These are phyloP conservation scores for Podarcis lilfordi DNA, from an alignment of 2,797 vertebrate species.

Conservation along the genomic window DNA sequence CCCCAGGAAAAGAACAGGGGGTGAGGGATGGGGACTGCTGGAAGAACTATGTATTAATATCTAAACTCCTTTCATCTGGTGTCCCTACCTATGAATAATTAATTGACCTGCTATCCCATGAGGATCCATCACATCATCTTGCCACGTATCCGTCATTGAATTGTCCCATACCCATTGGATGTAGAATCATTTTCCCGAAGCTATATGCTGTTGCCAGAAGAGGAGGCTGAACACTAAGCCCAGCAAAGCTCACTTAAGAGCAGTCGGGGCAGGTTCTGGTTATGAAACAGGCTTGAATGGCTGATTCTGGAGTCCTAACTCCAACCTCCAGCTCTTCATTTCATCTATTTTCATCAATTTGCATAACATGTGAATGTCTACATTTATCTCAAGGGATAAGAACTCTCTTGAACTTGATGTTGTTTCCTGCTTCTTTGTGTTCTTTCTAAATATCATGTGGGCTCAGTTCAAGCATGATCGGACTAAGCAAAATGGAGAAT, in stretches of 20 bases:
- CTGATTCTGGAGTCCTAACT: background rate
- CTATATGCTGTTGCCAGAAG: background rate
- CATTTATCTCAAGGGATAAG: background rate
- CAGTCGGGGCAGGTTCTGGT: background rate
- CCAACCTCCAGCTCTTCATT: background rate
- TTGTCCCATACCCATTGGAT: background rate
- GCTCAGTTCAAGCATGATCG: background rate
- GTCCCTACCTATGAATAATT: background rate
- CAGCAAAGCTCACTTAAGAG: background rate
- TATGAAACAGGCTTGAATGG: background rate
- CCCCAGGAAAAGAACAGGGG: background rate
- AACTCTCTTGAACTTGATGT: background rate
- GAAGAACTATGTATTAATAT: background rate
- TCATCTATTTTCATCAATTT: background rate
- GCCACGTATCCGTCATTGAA: background rate
- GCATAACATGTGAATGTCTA: background rate
- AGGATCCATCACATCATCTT: background rate
- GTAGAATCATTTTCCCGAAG: background rate
- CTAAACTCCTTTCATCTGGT: background rate
- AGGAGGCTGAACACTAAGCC: background rate
- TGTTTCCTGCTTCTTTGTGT: background rate
- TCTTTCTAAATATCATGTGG: background rate
- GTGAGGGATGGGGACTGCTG: background rate
- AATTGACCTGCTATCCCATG: background rate
- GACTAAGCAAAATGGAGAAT: background rate